Conservation (phyloP, 2,113 vertebrate species). For the Phalacrocorax aristotelis region DNA sequence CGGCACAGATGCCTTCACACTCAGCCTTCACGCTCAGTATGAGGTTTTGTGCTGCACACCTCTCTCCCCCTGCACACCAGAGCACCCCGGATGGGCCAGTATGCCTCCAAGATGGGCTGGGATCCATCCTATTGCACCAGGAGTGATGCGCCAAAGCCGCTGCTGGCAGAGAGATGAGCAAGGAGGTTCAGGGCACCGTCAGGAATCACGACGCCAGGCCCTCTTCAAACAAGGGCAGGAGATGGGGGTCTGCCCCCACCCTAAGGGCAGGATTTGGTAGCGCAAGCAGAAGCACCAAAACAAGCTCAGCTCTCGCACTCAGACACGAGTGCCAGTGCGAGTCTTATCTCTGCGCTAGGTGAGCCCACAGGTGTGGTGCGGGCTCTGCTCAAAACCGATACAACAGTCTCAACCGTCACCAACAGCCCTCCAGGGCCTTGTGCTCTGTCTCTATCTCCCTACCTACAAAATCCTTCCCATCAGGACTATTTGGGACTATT, state of each 20-base stretch:
- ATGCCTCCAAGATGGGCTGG: accelerated
- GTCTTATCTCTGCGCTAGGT: background rate
- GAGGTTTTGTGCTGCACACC: background rate
- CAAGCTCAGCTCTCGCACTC: background rate
- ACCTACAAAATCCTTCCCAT: background rate
- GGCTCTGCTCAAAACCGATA: background rate
- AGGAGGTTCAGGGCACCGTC: background rate
- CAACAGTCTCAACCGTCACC: background rate
- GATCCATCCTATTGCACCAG: background rate
- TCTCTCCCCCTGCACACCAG: background rate
- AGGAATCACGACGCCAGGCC: background rate
- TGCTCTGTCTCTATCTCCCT: background rate
- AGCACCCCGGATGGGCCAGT: background rate
- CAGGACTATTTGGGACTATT: background rate
- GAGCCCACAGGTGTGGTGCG: background rate
- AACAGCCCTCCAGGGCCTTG: background rate
- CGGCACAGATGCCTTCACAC: background rate
- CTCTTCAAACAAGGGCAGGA: background rate
- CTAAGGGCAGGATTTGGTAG: background rate
- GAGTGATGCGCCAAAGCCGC: background rate
- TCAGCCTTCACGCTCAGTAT: accelerated
- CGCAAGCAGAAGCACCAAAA: background rate
- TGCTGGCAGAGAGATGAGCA: background rate
- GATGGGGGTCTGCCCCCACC: background rate
- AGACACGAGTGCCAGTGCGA: background rate